These are phyloP conservation scores for Tetramorium alpestre DNA, from an alignment of 1,140 invertebrate species.

Conservation along the genomic window DNA sequence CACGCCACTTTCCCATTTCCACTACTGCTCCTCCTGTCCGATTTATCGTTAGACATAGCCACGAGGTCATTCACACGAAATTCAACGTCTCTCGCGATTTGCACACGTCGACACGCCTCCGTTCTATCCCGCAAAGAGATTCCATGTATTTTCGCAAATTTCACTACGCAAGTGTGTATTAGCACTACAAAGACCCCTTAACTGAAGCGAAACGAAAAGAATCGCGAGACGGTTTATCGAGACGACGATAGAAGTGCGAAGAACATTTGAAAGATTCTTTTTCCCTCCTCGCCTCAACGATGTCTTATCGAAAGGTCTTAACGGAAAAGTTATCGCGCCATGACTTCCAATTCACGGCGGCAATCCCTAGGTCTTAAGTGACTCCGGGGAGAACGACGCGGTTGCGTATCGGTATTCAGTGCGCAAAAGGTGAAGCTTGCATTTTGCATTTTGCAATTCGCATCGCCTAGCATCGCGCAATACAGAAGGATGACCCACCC, in stretches of 20 bases:
- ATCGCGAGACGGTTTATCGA: neutral
- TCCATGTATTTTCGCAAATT: neutral
- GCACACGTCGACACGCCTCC: neutral
- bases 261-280: conserved; percentile 9
- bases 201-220: neutral
- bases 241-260: neutral
- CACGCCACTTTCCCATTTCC: conserved; percentile 75
- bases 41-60: conserved; percentile 52
- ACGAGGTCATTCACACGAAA: conserved; percentile 8
- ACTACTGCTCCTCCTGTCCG: conserved; percentile 65
- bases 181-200: neutral
- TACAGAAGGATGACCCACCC: conserved; percentile 48
- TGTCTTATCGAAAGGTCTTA: conserved; percentile 18
- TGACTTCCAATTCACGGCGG: conserved; percentile 70
- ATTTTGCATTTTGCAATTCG: conserved; percentile 79
- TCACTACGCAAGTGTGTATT: neutral
- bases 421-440: conserved; percentile 76
- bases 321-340: conserved; percentile 33
- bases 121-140: neutral
- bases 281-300: neutral
- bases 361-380: conserved; percentile 64
- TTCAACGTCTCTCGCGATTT: neutral
- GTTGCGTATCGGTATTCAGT: conserved; percentile 73
- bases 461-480: conserved; percentile 59
- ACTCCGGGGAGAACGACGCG: neutral